Conservation (phyloP, 2,113 vertebrate genomes). For the Taxidea taxus region DNA sequence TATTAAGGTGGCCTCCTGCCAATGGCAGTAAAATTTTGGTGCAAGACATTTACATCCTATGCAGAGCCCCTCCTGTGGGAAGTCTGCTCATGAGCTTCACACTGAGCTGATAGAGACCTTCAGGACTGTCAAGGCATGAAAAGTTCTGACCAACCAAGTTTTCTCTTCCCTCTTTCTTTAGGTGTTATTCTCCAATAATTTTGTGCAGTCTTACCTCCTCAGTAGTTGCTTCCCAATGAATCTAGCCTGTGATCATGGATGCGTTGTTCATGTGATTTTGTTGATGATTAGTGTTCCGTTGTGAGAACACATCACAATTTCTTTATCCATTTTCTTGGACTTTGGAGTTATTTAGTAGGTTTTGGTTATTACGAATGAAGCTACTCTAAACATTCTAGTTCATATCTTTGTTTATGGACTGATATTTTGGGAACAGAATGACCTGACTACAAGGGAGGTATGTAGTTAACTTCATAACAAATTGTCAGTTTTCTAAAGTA, state of each 20-base stretch:
- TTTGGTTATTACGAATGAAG: not conserved
- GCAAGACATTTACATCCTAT: not conserved
- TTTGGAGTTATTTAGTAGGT: not conserved
- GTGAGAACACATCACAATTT: not conserved
- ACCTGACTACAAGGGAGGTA: not conserved
- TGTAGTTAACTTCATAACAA: not conserved
- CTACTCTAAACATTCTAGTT: not conserved
- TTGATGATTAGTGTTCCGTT: not conserved
- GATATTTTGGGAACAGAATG: not conserved
- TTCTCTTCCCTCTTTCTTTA: not conserved
- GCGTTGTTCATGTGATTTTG: not conserved
- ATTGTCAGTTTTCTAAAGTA: not conserved
- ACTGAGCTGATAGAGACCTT: not conserved
- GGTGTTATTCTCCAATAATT: not conserved
- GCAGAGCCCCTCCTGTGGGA: accelerated
- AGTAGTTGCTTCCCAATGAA: not conserved
- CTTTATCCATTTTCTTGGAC: not conserved
- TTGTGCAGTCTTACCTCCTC: not conserved
- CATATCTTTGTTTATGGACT: not conserved
- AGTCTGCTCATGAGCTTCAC: not conserved
- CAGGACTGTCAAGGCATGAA: too few species aligned
- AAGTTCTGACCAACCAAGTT: not conserved
- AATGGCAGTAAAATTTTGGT: not conserved
- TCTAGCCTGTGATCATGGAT: not conserved
- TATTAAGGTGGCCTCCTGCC: not conserved